Evolutionary conservation across 2,888 invertebrate species (phyloP).

Genomic region (Shargacucullia verbasci): DNA sequence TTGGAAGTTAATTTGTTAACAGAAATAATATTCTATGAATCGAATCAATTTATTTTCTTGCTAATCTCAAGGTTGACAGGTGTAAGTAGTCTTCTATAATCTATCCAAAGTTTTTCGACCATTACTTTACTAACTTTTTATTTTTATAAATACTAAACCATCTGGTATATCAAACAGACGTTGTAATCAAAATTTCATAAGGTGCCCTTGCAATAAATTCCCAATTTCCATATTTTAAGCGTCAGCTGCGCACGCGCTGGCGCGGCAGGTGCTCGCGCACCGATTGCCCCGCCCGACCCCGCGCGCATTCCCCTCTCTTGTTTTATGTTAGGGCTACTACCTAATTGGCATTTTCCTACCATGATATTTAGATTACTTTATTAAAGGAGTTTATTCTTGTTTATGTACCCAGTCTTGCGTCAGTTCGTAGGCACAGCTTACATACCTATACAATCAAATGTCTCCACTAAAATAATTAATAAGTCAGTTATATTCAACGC

Average conservation of each 20-base stretch:
- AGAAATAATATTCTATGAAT: too few relatives aligned
- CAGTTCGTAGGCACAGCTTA: too few relatives aligned
- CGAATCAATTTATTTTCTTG: too few relatives aligned
- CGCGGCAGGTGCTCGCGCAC: constrained; percentile 62
- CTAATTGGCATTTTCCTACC: constrained; percentile 25
- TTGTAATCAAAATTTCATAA: constrained; percentile 38
- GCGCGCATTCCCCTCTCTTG: constrained; percentile 33
- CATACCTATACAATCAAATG: too few relatives aligned
- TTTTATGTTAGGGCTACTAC: constrained; percentile 51
- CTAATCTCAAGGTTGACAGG: too few relatives aligned
- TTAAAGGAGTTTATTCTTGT: too few relatives aligned
- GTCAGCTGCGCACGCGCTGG: constrained; percentile 68
- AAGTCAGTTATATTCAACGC: constrained; percentile 11
- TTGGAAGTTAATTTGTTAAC: too few relatives aligned
- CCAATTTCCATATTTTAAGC: constrained; percentile 62
- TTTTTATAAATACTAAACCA: too few relatives aligned
- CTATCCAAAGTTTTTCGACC: too few relatives aligned
- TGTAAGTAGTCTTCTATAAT: too few relatives aligned
- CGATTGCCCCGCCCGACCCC: constrained; percentile 50
- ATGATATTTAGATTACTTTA: constrained; percentile 7
- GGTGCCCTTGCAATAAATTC: constrained; percentile 56
- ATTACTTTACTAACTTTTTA: too few relatives aligned
- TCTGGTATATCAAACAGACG: constrained; percentile 34
- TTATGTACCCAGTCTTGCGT: too few relatives aligned
- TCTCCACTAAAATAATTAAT: not conserved